These are phyloP conservation scores for Kuschelorhynchus macadamiae DNA, from an alignment of 2,888 invertebrate species.

Conservation along the genomic window DNA sequence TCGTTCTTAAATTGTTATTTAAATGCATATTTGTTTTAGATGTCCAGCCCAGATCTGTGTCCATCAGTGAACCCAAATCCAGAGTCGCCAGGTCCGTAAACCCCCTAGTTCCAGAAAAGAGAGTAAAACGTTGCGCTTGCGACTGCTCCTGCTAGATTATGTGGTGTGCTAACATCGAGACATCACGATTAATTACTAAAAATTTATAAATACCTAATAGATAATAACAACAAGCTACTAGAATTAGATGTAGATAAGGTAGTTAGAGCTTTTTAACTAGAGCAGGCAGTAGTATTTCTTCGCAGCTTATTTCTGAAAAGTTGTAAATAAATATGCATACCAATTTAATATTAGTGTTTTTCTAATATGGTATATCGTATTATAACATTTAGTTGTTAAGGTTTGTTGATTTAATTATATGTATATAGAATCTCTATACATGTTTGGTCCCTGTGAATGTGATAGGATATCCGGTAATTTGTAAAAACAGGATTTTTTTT, in stretches of 20 bases:
- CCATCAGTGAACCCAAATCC: constrained; percentile 40
- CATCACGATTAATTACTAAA: constrained; percentile 14
- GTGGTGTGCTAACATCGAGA: background rate
- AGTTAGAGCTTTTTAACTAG: constrained; percentile 26
- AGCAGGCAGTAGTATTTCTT: constrained; percentile 21
- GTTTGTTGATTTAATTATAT: constrained; percentile 31
- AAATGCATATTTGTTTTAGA: constrained; percentile 76
- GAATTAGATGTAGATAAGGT: constrained; percentile 22
- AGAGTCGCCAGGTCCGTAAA: constrained; percentile 60
- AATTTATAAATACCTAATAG: constrained; percentile 23
- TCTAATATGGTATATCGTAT: constrained; percentile 21
- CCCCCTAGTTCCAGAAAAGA: constrained; percentile 72
- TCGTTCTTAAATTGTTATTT: too few species aligned
- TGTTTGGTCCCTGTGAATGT: constrained; percentile 32
- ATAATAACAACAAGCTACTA: constrained; percentile 24
- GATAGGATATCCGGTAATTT: constrained; percentile 20
- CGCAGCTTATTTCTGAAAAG: constrained; percentile 29
- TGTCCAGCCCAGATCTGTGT: constrained; percentile 84
- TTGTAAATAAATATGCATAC: constrained; percentile 32
- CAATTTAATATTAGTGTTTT: constrained; percentile 19
- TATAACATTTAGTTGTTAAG: constrained; percentile 23
- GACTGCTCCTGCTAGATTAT: constrained; percentile 76
- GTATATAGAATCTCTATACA: constrained; percentile 24
- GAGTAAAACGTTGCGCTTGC: constrained; percentile 83
- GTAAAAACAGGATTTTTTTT: constrained; percentile 16